Percentiles rank a stretch among this genome's conserved stretches.
Conservation (phyloP, 2,797 vertebrate genomes). For the Setipinna tenuifilis region DNA sequence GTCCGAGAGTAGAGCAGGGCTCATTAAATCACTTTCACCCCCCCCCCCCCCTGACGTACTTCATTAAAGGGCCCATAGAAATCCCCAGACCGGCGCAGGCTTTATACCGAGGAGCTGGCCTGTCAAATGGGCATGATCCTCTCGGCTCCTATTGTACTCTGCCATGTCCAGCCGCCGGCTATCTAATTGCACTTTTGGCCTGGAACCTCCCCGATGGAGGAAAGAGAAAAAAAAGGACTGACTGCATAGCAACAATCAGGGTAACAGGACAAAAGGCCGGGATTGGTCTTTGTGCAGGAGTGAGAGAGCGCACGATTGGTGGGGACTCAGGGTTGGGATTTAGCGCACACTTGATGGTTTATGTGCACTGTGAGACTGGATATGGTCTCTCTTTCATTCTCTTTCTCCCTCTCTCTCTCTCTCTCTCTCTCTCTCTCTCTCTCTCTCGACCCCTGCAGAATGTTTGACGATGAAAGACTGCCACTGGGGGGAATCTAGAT, state of each 20-base stretch:
- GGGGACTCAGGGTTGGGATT: background rate
- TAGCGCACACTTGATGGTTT: background rate
- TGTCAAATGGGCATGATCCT: conserved; percentile 13
- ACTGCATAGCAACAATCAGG: conserved; percentile 17
- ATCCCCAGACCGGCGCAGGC: background rate
- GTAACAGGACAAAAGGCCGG: background rate
- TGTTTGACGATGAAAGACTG: background rate
- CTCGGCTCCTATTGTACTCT: background rate
- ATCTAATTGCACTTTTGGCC: conserved; percentile 20
- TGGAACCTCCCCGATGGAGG: background rate
- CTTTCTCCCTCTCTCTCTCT: background rate
- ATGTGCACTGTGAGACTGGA: background rate
- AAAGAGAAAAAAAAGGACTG: background rate
- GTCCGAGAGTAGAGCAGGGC: background rate
- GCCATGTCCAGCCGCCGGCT: background rate
- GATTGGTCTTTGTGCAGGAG: background rate
- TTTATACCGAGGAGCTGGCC: background rate
- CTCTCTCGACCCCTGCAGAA: background rate
- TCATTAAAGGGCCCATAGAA: conserved; percentile 17
- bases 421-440: background rate
- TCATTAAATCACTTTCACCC: conserved; percentile 16
- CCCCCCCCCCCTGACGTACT: background rate
- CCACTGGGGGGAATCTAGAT: background rate
- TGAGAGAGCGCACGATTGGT: background rate
- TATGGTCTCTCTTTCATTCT: background rate